Conservation (phyloP, 1,140 invertebrate species). For the Nymphalis io region DNA sequence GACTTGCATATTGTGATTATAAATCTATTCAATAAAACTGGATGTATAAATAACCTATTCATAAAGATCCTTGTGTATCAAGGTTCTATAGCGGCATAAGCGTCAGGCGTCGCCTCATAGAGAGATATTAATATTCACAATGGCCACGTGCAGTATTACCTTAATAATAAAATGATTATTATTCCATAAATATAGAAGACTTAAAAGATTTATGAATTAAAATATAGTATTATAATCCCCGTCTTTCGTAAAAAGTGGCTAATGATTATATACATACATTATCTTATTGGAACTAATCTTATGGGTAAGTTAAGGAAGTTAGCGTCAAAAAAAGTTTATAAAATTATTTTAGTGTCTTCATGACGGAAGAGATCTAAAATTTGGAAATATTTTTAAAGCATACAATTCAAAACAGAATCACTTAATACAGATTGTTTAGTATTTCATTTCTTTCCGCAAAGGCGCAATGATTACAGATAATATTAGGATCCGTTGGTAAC, state of each 20-base stretch:
- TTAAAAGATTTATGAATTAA: not conserved
- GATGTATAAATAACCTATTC: conserved; percentile 26
- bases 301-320: no score
- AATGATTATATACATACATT: no score
- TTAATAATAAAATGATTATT: not conserved
- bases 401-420: no score
- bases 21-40: conserved; percentile 17
- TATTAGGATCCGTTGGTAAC: not conserved
- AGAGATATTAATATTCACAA: conserved; percentile 1
- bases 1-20: conserved; percentile 22
- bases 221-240: not conserved
- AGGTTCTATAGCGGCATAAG: conserved; percentile 2
- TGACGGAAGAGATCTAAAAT: no score
- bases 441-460: no score
- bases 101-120: not conserved
- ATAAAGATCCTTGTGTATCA: conserved; percentile 4
- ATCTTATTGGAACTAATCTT: no score
- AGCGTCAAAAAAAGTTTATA: no score
- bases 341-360: no score
- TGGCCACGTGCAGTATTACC: conserved; percentile 4
- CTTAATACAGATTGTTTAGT: no score
- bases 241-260: no score
- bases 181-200: not conserved
- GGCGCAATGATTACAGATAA: no score
- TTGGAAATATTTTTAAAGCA: no score